phyloP scores from a whole-genome alignment of 2,888 invertebrate species.

The Eupeodes latifasciatus region DNA sequence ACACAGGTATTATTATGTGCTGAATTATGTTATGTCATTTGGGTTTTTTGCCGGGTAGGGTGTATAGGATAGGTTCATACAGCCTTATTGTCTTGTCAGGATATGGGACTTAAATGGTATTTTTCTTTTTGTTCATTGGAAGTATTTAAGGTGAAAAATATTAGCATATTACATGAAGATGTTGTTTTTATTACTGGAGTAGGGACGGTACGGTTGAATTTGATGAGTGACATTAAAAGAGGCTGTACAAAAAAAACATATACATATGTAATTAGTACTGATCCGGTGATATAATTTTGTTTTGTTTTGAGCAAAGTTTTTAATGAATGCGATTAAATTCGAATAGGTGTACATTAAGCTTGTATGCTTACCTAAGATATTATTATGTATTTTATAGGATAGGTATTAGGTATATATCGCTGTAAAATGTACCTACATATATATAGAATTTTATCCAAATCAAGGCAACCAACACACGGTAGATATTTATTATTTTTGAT shows the following conservation, averaged over 20 bases:
- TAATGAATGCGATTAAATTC: slow-evolving; percentile 63
- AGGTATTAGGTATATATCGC: background rate
- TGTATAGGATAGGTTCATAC: background rate
- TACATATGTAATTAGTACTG: slow-evolving; percentile 57
- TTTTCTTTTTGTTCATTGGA: slow-evolving; percentile 10
- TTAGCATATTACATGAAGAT: slow-evolving; percentile 54
- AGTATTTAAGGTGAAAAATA: slow-evolving; percentile 41
- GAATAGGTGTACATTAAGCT: slow-evolving; percentile 18
- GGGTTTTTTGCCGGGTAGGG: background rate
- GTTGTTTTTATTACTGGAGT: slow-evolving; percentile 15
- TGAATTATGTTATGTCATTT: slow-evolving; percentile 57
- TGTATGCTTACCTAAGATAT: slow-evolving; percentile 22
- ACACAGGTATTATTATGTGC: slow-evolving; percentile 61
- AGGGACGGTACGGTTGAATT: slow-evolving; percentile 26
- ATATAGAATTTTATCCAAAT: background rate
- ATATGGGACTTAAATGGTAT: slow-evolving; percentile 10
- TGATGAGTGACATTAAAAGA: slow-evolving; percentile 60
- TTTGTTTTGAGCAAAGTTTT: slow-evolving; percentile 51
- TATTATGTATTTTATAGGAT: background rate
- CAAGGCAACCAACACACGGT: background rate
- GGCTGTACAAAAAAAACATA: slow-evolving; percentile 40
- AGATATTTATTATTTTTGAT: slow-evolving; percentile 7
- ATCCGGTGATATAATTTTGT: slow-evolving; percentile 54
- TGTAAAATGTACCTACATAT: background rate
- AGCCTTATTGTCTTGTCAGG: background rate